Evolutionary conservation across 2,888 invertebrate species (phyloP), one percentile per base, ranked within the genome.

Genomic region (Cataglyphis livida): DNA sequence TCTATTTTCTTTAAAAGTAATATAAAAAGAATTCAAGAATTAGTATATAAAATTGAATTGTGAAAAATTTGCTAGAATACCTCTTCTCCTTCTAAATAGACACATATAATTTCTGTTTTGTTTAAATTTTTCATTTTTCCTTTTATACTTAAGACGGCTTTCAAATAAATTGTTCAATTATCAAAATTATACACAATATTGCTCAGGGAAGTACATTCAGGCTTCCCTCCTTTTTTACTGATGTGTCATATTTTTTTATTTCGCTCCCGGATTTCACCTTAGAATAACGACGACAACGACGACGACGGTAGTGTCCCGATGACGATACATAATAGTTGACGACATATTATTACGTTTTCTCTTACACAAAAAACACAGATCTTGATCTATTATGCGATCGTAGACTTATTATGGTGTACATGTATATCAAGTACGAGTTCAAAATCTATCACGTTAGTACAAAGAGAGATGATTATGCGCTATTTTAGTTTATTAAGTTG

Each of bases 371-470:
- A 89, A 92, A 93, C 92, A 93, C 92, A 91, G 92, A 93, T 93
- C 92, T 92, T 90, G 91, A 91, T 91, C 92, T 92, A 92, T 93
- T 93, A 94, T 92, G 93, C 93, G 90, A 93, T 93, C 90, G 92
- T 89, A 90, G 92, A 91, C 89, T 91, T 89, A 89, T 88, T 90
- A 88, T 79, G 88, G 88, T 90, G 91, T 92, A 92, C 91, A 92
- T 92, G 91, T 90, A 92, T 92, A 91, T 92, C 91, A 91, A 90
- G 91, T 92, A 92, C 90, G 92, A 93, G 90, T 90, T 92, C 91
- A 92, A 92, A 92, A 92, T 91, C 92, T 93, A 93, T 93, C 93
- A 92, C 92, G 90, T 93, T 51, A 94, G 91, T 93, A 93, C 92
- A 93, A 92, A 93, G 92, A 93, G 92, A 91, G 92, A 92, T 91